Conservation (phyloP, 2,888 invertebrate species). For the Tortricodes alternella region DNA sequence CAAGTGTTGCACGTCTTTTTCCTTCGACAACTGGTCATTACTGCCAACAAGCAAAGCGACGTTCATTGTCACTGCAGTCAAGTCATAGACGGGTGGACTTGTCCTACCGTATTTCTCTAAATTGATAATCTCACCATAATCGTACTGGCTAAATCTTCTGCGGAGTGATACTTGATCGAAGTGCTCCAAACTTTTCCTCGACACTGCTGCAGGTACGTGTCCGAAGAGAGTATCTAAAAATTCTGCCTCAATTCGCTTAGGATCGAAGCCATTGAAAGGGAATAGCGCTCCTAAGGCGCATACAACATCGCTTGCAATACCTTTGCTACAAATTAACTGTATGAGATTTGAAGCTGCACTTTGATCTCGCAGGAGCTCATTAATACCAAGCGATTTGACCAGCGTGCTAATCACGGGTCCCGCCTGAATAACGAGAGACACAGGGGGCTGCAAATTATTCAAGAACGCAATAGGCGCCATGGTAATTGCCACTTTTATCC, state of each 20-base stretch:
- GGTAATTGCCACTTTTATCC: slow-evolving; percentile 21
- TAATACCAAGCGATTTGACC: slow-evolving; percentile 5
- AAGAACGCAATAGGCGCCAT: slow-evolving; percentile 29
- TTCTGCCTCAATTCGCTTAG: slow-evolving; percentile 39
- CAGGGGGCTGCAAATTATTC: slow-evolving; percentile 35
- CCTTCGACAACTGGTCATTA: slow-evolving; percentile 48
- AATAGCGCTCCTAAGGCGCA: slow-evolving; percentile 2
- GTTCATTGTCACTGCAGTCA: slow-evolving; percentile 47
- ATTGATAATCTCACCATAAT: slow-evolving; percentile 48
- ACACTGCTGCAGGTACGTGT: slow-evolving; percentile 51
- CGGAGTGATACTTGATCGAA: slow-evolving; percentile 43
- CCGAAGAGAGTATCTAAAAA: slow-evolving; percentile 39
- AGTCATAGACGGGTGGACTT: slow-evolving; percentile 48
- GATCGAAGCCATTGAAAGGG: slow-evolving; percentile 29
- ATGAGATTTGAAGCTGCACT: slow-evolving; percentile 26
- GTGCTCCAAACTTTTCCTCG: slow-evolving; percentile 50
- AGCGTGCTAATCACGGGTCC: slow-evolving; percentile 2
- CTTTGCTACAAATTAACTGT: slow-evolving; percentile 7
- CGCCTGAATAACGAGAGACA: slow-evolving; percentile 9
- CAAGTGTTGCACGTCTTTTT: slow-evolving; percentile 43
- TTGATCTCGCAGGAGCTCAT: slow-evolving; percentile 31
- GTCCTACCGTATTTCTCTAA: slow-evolving; percentile 39
- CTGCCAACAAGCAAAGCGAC: slow-evolving; percentile 43
- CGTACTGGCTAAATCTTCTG: slow-evolving; percentile 46
- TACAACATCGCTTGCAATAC: slow-evolving; percentile 3